Conservation (phyloP, 2,113 vertebrate species). For the Psettodes erumei region DNA sequence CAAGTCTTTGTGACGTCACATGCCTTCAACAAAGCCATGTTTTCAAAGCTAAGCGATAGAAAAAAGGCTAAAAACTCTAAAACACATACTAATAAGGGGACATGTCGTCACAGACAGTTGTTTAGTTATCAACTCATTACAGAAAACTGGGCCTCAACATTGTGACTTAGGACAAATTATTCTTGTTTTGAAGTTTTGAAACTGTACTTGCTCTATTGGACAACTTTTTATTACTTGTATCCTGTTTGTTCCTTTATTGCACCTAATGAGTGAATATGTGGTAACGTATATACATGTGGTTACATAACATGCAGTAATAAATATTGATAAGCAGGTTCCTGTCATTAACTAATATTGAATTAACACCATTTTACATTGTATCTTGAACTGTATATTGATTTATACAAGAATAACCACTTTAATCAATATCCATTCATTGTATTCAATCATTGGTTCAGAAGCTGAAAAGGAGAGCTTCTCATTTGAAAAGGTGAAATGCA, state of each 20-base stretch:
- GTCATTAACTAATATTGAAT: background rate
- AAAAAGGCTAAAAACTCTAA: background rate
- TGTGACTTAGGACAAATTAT: background rate
- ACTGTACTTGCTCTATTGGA: too few relatives aligned
- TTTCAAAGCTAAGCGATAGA: background rate
- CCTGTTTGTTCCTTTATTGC: background rate
- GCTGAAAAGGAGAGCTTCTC: background rate
- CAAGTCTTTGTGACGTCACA: background rate
- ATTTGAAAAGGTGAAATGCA: background rate
- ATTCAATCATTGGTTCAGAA: background rate
- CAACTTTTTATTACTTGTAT: too few relatives aligned
- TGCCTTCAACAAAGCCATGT: background rate
- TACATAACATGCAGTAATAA: background rate
- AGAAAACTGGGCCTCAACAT: background rate
- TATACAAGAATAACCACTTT: background rate
- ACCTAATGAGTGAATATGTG: background rate
- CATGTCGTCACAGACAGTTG: background rate
- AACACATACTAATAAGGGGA: background rate
- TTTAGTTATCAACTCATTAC: background rate
- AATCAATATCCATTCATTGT: background rate
- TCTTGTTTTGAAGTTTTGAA: background rate
- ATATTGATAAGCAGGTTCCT: background rate
- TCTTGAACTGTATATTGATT: background rate
- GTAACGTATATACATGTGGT: too few relatives aligned
- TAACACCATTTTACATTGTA: background rate